Percentiles rank a stretch among this genome's conserved stretches.
These are phyloP conservation scores for Diabrotica balteata DNA, from an alignment of 2,888 invertebrate species.

Conservation along the genomic window DNA sequence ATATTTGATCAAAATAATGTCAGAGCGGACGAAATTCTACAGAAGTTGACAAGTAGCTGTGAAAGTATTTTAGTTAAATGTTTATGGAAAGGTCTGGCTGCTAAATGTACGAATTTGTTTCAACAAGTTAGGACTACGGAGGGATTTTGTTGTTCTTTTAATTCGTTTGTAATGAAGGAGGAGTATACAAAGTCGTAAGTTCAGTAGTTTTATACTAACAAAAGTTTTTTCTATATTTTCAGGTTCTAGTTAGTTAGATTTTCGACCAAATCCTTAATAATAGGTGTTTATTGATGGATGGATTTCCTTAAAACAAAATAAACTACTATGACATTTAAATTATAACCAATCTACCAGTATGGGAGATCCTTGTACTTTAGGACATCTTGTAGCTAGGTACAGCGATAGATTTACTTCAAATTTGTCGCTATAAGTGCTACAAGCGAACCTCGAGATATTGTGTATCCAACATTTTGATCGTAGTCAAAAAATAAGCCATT, in stretches of 20 bases:
- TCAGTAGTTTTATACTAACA: not conserved
- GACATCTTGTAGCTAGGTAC: too few species aligned
- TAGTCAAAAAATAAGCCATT: too few species aligned
- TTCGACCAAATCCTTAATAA: too few species aligned
- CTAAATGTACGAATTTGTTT: slow-evolving; percentile 50
- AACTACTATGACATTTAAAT: too few species aligned
- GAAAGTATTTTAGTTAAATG: slow-evolving; percentile 46
- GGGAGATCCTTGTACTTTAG: too few species aligned
- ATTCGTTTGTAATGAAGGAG: slow-evolving; percentile 63
- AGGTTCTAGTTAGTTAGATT: too few species aligned
- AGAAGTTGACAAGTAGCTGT: slow-evolving; percentile 45
- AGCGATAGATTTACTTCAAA: too few species aligned
- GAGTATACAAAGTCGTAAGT: slow-evolving; percentile 49
- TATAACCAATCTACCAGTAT: too few species aligned
- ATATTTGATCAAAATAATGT: slow-evolving; percentile 41
- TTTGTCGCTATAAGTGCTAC: too few species aligned
- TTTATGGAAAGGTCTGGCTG: slow-evolving; percentile 52
- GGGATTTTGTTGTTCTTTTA: slow-evolving; percentile 71
- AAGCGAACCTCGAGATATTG: too few species aligned
- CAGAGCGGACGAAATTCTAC: slow-evolving; percentile 32
- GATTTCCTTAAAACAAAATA: too few species aligned
- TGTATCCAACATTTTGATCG: too few species aligned
- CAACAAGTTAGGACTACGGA: slow-evolving; percentile 47
- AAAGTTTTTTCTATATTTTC: not conserved
- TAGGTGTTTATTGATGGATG: rapidly evolving